Evolutionary conservation across 2,113 vertebrate species (phyloP).

Genomic region (Notarius lentiginosus): DNA sequence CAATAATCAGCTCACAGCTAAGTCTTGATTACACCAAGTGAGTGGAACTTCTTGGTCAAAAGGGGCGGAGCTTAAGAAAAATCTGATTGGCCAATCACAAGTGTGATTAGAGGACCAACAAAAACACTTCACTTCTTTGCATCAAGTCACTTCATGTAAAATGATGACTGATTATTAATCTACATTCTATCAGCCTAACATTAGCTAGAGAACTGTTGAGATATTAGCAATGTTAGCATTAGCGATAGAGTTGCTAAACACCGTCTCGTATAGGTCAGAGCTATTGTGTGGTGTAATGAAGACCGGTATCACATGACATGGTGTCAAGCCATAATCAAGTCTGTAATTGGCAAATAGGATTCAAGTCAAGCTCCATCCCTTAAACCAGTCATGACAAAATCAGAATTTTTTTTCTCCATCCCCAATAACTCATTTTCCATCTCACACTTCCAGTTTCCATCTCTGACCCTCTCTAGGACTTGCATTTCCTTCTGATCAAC

Average conservation of each 20-base stretch:
- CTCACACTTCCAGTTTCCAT: slow-evolving; percentile 1
- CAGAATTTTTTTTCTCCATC: background rate
- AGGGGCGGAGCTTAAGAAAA: background rate
- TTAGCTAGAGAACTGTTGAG: background rate
- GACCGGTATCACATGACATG: too few species aligned
- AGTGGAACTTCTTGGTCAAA: background rate
- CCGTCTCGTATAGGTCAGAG: background rate
- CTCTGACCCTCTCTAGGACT: background rate
- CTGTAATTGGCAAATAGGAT: background rate
- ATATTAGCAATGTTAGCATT: background rate
- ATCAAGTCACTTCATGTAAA: background rate
- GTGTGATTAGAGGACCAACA: background rate
- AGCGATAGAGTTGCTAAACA: background rate
- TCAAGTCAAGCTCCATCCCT: background rate
- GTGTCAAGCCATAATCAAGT: background rate
- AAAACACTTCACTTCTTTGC: background rate
- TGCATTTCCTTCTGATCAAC: slow-evolving; percentile 5
- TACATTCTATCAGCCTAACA: background rate
- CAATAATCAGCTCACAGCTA: background rate
- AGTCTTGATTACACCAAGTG: background rate
- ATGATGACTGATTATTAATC: background rate
- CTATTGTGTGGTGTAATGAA: background rate
- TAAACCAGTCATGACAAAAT: background rate
- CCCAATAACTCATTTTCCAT: background rate
- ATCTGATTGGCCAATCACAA: background rate